Evolutionary conservation across 1,140 invertebrate species (phyloP), one percentile per base, ranked within the genome.

Genomic region (Arion vulgaris): DNA sequence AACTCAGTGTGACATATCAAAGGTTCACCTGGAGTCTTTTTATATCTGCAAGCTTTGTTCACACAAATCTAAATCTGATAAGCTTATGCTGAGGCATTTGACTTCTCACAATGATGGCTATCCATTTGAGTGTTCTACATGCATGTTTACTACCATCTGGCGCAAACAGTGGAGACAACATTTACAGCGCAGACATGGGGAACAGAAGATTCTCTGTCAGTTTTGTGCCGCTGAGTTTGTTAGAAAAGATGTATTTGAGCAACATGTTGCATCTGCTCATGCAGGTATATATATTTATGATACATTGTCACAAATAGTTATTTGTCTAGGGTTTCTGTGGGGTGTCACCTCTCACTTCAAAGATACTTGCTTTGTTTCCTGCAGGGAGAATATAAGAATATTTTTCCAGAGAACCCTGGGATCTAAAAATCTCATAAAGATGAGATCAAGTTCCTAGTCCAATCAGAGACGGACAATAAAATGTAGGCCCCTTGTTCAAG

Each of bases 81-180:
- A 71, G 41, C 78, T 71, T 5, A 80, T 80, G 78, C 68, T 80
- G 13, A 69, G 78, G 26, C 78, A 80, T 71, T 71, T 71, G 26
- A 69, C 19, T 0, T 69, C 78, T 41, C 78, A 80, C 32, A 71
- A 80, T 49, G 28, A 80, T 80, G 78, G 78, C 23, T 66, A 80
- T 2, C 0, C 41, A 0, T 80, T 80, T 71, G 68, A 71, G 36
- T 80, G 78, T 71, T 4, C n/a, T 23, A 1, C 34, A 17, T 80
- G 78, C 32, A 36, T 69, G 11, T 80, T 62, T 28, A 41, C 38
- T 15, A 80, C 78, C 4, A 71, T 80, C 51, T 80, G 78, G 78
- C 78, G 78, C 38, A 45, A 69, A 36, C 66, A 80, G n/a, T 80
- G 78, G 78, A 80, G 71, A n/a, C 34, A 45, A 38, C 78, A 80